phyloP scores from a whole-genome alignment of 2,888 invertebrate genomes.

The Eristalis intricaria region DNA sequence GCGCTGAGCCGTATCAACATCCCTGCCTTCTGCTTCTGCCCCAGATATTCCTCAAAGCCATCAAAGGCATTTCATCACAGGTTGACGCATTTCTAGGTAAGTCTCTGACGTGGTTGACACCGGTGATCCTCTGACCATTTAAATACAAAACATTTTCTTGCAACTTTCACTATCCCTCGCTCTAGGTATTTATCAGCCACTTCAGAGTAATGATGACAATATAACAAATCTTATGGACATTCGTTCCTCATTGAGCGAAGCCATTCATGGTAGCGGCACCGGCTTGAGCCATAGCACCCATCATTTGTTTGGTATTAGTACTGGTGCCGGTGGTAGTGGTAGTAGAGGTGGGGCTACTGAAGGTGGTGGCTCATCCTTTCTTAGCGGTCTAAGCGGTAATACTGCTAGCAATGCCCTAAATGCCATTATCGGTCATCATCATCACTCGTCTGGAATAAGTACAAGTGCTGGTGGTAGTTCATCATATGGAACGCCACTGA shows the following conservation, averaged over 20 bases:
- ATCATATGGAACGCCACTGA: conserved; percentile 76
- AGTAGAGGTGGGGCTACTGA: conserved; percentile 63
- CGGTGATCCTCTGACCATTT: not conserved
- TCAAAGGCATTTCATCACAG: conserved; percentile 95
- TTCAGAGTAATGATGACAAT: conserved; percentile 76
- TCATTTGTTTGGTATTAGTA: conserved; percentile 73
- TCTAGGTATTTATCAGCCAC: conserved; percentile 79
- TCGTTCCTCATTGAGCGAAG: conserved; percentile 79
- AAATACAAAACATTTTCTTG: conserved; percentile 8
- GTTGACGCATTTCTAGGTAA: conserved; percentile 97
- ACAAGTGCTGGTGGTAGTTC: conserved; percentile 63
- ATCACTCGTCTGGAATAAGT: conserved; percentile 51
- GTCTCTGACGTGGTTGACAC: conserved; percentile 68
- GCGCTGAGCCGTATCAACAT: conserved; percentile 93
- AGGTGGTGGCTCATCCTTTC: conserved; percentile 77
- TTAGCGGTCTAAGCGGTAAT: conserved; percentile 75
- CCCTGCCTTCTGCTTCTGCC: conserved; percentile 92
- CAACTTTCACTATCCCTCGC: conserved; percentile 28
- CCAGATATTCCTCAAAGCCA: conserved; percentile 94
- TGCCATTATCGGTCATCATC: conserved; percentile 77
- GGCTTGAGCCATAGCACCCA: conserved; percentile 74
- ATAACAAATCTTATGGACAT: conserved; percentile 80
- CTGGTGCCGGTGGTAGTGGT: conserved; percentile 65
- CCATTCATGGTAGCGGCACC: conserved; percentile 74
- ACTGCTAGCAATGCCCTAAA: conserved; percentile 79